These are phyloP conservation scores for Chaetodon trifasciatus DNA, from an alignment of 2,797 vertebrate genomes.

Conservation along the genomic window DNA sequence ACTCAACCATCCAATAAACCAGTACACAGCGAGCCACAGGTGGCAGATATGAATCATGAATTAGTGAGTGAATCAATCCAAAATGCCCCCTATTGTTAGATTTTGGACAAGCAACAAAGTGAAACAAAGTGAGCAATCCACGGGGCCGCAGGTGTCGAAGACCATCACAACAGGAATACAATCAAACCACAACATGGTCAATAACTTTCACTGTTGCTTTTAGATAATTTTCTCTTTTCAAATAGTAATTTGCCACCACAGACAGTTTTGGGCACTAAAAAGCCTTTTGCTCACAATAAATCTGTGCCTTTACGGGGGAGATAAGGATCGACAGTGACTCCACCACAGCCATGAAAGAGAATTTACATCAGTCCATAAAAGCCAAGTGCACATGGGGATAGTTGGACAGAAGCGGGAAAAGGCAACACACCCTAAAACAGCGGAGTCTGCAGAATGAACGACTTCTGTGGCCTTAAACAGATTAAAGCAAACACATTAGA, in stretches of 20 bases:
- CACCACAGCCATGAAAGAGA: slow-evolving; percentile 52
- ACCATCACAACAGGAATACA: slow-evolving; percentile 64
- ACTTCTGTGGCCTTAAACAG: slow-evolving; percentile 9
- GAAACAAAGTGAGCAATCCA: slow-evolving; percentile 70
- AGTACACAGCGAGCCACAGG: slow-evolving; percentile 69
- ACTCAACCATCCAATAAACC: slow-evolving; percentile 50
- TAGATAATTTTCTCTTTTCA: slow-evolving; percentile 61
- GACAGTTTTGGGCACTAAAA: slow-evolving; percentile 61
- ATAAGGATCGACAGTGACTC: slow-evolving; percentile 65
- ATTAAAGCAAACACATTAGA: slow-evolving; percentile 29
- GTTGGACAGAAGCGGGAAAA: slow-evolving; percentile 39
- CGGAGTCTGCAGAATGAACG: slow-evolving; percentile 46
- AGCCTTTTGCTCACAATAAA: slow-evolving; percentile 63
- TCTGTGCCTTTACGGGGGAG: slow-evolving; percentile 55
- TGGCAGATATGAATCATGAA: slow-evolving; percentile 80
- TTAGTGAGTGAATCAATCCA: slow-evolving; percentile 79
- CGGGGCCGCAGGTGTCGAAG: slow-evolving; percentile 74
- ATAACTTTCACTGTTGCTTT: slow-evolving; percentile 64
- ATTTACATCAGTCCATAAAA: slow-evolving; percentile 76
- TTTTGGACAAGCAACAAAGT: slow-evolving; percentile 70
- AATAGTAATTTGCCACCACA: slow-evolving; percentile 63
- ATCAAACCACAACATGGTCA: slow-evolving; percentile 73
- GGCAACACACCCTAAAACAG: slow-evolving; percentile 33
- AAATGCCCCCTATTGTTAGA: slow-evolving; percentile 66
- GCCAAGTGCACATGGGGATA: slow-evolving; percentile 52